Evolutionary conservation across 2,888 invertebrate species (phyloP), one percentile per base, ranked within the genome.

Genomic region (Steinernema hermaphroditum): DNA sequence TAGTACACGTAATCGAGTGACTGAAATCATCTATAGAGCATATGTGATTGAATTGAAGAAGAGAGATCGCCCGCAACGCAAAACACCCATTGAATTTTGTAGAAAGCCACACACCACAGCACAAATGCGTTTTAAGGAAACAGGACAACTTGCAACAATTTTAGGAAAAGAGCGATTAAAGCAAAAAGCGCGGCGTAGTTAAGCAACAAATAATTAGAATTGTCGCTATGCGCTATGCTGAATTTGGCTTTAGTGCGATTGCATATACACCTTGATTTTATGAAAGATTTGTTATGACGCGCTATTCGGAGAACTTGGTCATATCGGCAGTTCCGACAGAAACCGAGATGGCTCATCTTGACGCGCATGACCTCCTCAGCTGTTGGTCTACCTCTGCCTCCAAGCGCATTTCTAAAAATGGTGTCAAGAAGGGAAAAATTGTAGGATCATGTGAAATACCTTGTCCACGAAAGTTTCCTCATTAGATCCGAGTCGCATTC

Each of bases 51-150:
- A 27, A 54, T 24, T 8, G 27, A 22, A 24, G 27, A 54, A 54
- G 27, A 54, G 54, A 54, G 22, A 27, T 54, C 54, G 54, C 54
- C 54, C 54, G 54, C 54, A 54, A 54, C 54, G 54, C 54, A 54
- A 54, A 24, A 54, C 54, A 54, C 54, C 54, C 54, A 54, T 54
- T 54, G 54, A 54, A 54, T 9, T 24, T 54, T 54, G 54, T 27
- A 54, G 12, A 27, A 24, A 54, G 54, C 54, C 22, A 54, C 46
- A 54, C 54, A 54, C 54, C 54, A 54, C 54, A 54, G 54, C 54
- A 54, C n/a, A n/a, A 54, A 14, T 2, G 46, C 46, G 19, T 14
- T 19, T 2, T 8, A 14, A 22, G 27, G 19, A 24, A 27, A 54
- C 14, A 27, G 46, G 46, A 46, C 2, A 16, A 46, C 6, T 4